Conservation (phyloP, 2,797 vertebrate species). For the Poecilia picta region DNA sequence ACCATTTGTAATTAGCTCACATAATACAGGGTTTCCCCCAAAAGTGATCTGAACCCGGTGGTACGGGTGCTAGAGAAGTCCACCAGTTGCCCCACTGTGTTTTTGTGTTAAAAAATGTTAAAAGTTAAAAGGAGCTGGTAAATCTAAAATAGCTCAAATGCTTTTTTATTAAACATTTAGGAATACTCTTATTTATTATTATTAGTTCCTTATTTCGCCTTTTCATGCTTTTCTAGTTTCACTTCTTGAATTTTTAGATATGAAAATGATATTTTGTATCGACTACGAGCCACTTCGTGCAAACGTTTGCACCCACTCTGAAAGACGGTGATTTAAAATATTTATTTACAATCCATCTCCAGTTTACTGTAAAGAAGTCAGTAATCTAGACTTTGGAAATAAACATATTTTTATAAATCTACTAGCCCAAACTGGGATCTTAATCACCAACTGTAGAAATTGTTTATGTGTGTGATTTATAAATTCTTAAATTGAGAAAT, state of each 20-base stretch:
- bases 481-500: not conserved
- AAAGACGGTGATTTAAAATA: not conserved
- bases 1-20: too few species aligned
- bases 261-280: not conserved
- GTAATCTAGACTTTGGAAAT: not conserved
- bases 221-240: not conserved
- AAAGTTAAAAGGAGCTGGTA: too few species aligned
- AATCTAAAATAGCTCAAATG: not conserved
- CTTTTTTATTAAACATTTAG: not conserved
- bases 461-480: not conserved
- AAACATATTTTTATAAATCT: not conserved
- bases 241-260: not conserved
- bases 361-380: not conserved
- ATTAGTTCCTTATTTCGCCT: not conserved
- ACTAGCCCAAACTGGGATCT: not conserved
- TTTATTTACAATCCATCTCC: not conserved
- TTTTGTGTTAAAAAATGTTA: too few species aligned
- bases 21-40: too few species aligned
- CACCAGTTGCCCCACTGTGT: too few species aligned
- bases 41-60: too few species aligned
- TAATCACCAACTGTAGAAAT: not conserved
- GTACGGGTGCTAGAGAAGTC: too few species aligned
- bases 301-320: not conserved
- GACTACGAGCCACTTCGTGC: not conserved
- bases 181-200: not conserved